Evolutionary conservation across 1,140 invertebrate species (phyloP).

Genomic region (Heliconius melpomene): DNA sequence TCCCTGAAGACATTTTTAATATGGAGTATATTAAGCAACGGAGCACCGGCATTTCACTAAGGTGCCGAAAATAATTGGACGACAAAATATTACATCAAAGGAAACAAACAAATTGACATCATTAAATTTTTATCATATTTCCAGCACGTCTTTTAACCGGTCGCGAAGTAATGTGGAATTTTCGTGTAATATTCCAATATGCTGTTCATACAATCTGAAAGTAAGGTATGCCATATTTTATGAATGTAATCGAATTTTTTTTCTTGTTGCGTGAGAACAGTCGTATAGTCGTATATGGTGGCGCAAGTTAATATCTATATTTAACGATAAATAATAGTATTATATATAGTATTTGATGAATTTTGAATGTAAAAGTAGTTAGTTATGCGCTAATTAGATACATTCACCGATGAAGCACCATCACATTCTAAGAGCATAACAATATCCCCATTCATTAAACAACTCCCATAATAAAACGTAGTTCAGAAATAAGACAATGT

Average conservation of each 20-base stretch:
- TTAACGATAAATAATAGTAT: background rate
- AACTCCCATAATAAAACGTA: background rate
- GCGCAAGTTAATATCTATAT: no score
- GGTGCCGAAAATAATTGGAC: slow-evolving; percentile 36
- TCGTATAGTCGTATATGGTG: no score
- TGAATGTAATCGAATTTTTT: background rate
- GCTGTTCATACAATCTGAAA: background rate
- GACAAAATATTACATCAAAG: slow-evolving; percentile 32
- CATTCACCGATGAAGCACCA: background rate
- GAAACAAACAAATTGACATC: background rate
- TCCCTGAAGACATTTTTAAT: slow-evolving; percentile 27
- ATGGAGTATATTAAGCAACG: background rate
- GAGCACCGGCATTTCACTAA: slow-evolving; percentile 9
- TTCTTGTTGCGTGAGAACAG: background rate
- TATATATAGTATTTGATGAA: no score
- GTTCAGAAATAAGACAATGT: slow-evolving; percentile 10
- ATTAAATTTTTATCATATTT: slow-evolving; percentile 7
- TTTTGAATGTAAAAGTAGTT: background rate
- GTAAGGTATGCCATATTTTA: background rate
- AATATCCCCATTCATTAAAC: background rate
- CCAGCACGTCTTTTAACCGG: background rate
- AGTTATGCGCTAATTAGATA: background rate
- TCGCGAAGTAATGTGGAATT: background rate
- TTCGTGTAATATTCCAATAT: background rate
- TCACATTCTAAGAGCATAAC: background rate